A percentile compares a stretch with the other conserved stretches of the same genome.
phyloP scores from a whole-genome alignment of 2,113 vertebrate species.

The Collichthys lucidus region DNA sequence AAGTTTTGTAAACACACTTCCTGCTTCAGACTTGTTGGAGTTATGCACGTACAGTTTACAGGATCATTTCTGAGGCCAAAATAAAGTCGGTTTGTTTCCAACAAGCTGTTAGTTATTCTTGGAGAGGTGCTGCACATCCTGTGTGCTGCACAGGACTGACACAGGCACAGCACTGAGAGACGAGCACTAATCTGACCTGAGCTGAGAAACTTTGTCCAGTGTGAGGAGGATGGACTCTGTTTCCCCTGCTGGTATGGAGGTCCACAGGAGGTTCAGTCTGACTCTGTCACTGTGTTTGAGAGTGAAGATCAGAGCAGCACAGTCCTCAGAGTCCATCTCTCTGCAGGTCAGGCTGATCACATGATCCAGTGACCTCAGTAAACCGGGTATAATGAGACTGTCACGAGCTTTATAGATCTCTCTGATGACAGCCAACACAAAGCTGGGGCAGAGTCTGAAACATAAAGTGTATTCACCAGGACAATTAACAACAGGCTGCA shows the following conservation, averaged over 20 bases:
- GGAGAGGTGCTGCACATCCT: background rate
- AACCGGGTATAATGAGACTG: conserved; percentile 9
- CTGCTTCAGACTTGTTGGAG: too few species aligned
- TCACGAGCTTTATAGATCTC: conserved; percentile 14
- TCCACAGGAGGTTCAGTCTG: conserved; percentile 41
- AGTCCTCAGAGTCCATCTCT: conserved; percentile 45
- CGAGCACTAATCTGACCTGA: conserved; percentile 40
- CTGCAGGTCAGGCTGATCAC: conserved; percentile 48
- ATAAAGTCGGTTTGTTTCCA: too few species aligned
- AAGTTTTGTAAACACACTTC: background rate
- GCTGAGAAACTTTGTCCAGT: conserved; percentile 33
- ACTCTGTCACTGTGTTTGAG: conserved; percentile 40
- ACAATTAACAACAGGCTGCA: background rate
- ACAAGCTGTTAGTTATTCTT: background rate
- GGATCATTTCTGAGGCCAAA: too few species aligned
- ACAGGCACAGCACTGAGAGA: background rate
- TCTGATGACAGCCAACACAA: conserved; percentile 46
- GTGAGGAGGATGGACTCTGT: background rate
- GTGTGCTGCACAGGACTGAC: background rate
- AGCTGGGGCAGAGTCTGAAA: conserved; percentile 43
- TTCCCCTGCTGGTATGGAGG: conserved; percentile 26
- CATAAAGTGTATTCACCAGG: background rate
- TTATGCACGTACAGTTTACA: too few species aligned
- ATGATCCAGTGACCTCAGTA: conserved; percentile 28
- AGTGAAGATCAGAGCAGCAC: conserved; percentile 49